A percentile compares a stretch with the other conserved stretches of the same genome.
These are phyloP conservation scores for Drosophila truncata DNA, from an alignment of 1,140 invertebrate genomes.

Conservation along the genomic window DNA sequence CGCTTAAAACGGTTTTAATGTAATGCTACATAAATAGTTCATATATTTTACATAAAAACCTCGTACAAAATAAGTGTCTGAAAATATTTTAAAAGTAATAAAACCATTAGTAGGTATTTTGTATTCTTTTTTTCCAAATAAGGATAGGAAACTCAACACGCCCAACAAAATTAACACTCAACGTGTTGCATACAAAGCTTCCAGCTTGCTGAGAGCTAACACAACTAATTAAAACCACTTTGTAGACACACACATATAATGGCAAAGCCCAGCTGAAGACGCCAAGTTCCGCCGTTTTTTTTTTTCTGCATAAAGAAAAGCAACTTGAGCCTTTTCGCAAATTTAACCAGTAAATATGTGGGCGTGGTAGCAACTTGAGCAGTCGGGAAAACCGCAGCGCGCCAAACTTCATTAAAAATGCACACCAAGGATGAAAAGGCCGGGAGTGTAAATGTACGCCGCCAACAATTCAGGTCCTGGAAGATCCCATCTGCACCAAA, in stretches of 20 bases:
- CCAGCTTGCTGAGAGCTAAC: slow-evolving; percentile 52
- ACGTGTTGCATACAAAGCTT: slow-evolving; percentile 44
- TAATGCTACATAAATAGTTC: no score
- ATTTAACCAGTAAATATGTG: slow-evolving; percentile 70
- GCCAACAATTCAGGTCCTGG: slow-evolving; percentile 5
- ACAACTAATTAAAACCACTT: slow-evolving; percentile 79
- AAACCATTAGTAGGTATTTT: background rate
- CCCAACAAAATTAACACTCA: slow-evolving; percentile 57
- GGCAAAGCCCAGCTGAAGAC: slow-evolving; percentile 43
- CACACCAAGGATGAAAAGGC: background rate
- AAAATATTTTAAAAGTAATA: background rate
- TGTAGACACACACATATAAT: slow-evolving; percentile 66
- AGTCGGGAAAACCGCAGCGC: slow-evolving; percentile 8
- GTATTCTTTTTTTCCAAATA: background rate
- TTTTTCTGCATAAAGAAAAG: slow-evolving; percentile 16
- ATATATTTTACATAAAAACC: background rate
- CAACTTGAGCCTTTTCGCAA: slow-evolving; percentile 68
- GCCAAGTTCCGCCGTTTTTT: background rate
- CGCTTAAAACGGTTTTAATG: background rate
- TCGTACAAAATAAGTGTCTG: background rate
- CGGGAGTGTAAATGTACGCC: slow-evolving; percentile 4
- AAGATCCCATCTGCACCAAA: slow-evolving; percentile 16
- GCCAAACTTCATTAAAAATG: slow-evolving; percentile 20
- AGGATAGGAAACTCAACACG: background rate
- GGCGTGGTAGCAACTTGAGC: slow-evolving; percentile 32